Conservation (phyloP, 1,140 invertebrate genomes). For the Acromyrmex charruanus region DNA sequence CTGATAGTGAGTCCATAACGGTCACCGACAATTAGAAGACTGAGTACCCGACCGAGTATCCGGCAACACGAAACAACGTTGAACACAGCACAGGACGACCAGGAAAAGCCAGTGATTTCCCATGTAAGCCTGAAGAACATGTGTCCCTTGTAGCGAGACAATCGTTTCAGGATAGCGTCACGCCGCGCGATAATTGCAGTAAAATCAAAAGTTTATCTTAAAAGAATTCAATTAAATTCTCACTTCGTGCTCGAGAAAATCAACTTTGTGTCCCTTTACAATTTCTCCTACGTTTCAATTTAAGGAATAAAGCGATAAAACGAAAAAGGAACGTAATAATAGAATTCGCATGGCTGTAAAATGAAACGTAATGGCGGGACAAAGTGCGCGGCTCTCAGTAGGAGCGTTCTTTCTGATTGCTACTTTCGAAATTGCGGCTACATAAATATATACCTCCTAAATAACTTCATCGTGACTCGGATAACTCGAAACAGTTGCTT, state of each 20-base stretch:
- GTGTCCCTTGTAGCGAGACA: slow-evolving; percentile 48
- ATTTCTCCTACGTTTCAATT: slow-evolving; percentile 2
- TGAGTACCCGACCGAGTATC: slow-evolving; percentile 67
- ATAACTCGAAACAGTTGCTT: slow-evolving; percentile 55
- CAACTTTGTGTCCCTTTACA: too few species aligned
- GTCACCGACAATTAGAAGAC: slow-evolving; percentile 70
- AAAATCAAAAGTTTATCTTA: slow-evolving; percentile 1
- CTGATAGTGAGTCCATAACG: slow-evolving; percentile 69
- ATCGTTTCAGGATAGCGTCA: neutral
- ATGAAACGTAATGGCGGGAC: slow-evolving; percentile 14
- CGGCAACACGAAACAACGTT: slow-evolving; percentile 48
- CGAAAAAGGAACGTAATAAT: neutral
- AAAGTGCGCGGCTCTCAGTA: neutral
- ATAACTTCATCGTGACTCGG: slow-evolving; percentile 59
- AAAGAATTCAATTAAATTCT: neutral
- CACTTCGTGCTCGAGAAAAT: neutral
- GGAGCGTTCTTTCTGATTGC: slow-evolving; percentile 33
- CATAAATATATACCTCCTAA: slow-evolving; percentile 55
- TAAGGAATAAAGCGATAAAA: neutral
- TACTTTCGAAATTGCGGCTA: slow-evolving; percentile 23
- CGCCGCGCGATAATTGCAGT: neutral
- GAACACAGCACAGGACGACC: slow-evolving; percentile 4
- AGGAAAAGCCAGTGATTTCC: slow-evolving; percentile 18
- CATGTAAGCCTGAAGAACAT: slow-evolving; percentile 1
- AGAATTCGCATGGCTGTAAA: neutral